These are phyloP conservation scores for Callocephalon fimbriatum DNA, from an alignment of 2,113 vertebrate species.

Conservation along the genomic window DNA sequence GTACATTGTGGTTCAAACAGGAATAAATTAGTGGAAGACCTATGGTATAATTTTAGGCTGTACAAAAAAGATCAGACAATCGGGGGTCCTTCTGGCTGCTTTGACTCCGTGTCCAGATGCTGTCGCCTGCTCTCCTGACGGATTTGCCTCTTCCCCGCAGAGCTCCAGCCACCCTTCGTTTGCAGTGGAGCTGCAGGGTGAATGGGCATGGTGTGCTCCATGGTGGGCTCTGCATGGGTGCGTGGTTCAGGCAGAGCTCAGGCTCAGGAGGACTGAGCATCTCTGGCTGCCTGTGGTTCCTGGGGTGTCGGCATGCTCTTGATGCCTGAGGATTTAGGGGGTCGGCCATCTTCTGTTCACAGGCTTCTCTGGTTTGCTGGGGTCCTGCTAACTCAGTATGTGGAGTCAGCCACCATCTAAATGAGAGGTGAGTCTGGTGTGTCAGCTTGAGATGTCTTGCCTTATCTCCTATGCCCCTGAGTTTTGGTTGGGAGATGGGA, in stretches of 20 bases:
- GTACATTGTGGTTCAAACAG: neutral
- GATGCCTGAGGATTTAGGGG: fast-evolving
- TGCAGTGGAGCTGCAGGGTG: fast-evolving
- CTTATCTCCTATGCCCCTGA: fast-evolving
- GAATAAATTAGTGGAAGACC: neutral
- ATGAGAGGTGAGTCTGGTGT: neutral
- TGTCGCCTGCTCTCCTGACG: fast-evolving
- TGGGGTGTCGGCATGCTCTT: fast-evolving
- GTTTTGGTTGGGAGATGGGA: neutral
- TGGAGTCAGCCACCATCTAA: fast-evolving
- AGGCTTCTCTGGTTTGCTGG: fast-evolving
- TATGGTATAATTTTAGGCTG: neutral
- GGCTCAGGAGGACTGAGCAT: fast-evolving
- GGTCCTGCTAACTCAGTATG: fast-evolving
- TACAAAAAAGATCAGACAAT: neutral
- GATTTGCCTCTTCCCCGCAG: neutral
- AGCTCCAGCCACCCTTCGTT: fast-evolving
- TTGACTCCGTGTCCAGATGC: neutral
- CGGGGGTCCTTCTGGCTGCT: neutral
- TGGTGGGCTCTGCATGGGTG: fast-evolving
- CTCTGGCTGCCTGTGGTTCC: fast-evolving
- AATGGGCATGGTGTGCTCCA: fast-evolving
- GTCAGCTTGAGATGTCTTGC: neutral
- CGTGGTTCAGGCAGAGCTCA: neutral
- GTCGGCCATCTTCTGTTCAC: fast-evolving